Base-by-base conservation (phyloP, 2,888 invertebrate species). In the Lasioglossum figueresi region DNA sequence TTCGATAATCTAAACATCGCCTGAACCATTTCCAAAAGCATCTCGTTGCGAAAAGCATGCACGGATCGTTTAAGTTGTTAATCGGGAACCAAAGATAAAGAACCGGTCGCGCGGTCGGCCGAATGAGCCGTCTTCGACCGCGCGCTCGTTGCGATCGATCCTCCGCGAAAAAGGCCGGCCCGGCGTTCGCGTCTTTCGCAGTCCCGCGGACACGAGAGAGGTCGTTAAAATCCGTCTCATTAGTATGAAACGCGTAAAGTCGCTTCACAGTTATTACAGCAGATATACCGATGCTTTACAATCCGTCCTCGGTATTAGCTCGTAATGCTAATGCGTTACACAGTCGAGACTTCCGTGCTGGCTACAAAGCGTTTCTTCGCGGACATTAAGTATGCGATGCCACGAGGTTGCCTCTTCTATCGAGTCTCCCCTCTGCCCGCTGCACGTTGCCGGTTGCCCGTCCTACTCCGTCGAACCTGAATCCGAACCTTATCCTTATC, bases 241-340 rank as follows among this genome's bases (percentile, higher is more conserved):
- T 92, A 91, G 92, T 92, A 94, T 94, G 94, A 91, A 91, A 87
- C 90, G 91, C 93, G 90, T 89, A 92, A 87, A 89, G 92, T 90
- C 91, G 89, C 92, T 94, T 94, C 94, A 94, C 94, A 94, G 94
- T 94, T 94, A 94, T 94, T 94, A 94, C 94, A 94, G 93, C 91
- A 92, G 93, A 93, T 93, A 93, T 84, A 84, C 91, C 93, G 91
- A 92, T 91, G 94, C 94, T 94, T 94, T 93, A 93, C 94, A 94
- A 94, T 94, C 93, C 92, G 91, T 91, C 92, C 92, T 93, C 92
- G 93, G 89, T 91, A 93, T 93, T 93, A 92, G 93, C 92, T 88
- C 92, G 93, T 91, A 93, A 94, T 94, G 94, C 93, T 94, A 94
- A 94, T 93, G 94, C 91, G 92, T 92, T 91, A 91, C 89, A 93